phyloP scores from a whole-genome alignment of 2,113 vertebrate species.

The Grammomys dolichurus region DNA sequence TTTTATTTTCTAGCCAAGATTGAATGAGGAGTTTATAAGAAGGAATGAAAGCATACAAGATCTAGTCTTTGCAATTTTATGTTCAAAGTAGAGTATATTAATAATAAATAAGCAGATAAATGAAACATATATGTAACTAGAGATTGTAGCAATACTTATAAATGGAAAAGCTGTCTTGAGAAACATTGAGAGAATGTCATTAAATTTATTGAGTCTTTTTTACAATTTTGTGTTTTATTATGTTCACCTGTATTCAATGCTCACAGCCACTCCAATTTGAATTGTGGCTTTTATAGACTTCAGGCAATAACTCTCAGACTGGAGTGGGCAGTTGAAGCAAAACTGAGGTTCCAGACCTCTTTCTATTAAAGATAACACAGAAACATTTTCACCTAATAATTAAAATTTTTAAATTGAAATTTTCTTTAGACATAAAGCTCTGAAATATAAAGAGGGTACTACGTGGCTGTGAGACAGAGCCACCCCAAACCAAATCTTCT shows the following conservation, averaged over 20 bases:
- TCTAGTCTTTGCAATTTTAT: not conserved
- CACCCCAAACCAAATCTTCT: constrained; percentile 54
- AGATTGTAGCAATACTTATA: not conserved
- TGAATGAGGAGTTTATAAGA: not conserved
- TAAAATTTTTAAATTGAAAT: constrained; percentile 51
- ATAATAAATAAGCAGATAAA: not conserved
- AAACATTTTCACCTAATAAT: not conserved
- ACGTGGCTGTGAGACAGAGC: constrained; percentile 28
- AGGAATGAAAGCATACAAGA: not conserved
- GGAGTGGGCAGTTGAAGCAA: not conserved
- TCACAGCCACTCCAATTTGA: constrained; percentile 51
- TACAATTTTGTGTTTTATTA: constrained; percentile 37
- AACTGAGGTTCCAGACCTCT: constrained; percentile 62
- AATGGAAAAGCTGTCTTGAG: constrained; percentile 14
- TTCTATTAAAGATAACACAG: constrained; percentile 36
- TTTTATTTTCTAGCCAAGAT: constrained; percentile 1
- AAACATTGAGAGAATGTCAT: not conserved
- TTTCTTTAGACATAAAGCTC: constrained; percentile 59
- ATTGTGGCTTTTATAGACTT: constrained; percentile 42
- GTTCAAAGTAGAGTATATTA: not conserved
- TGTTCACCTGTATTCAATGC: constrained; percentile 49
- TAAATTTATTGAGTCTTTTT: constrained; percentile 18
- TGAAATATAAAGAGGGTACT: not conserved
- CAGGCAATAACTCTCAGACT: constrained; percentile 12
- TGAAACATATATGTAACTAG: not conserved